Evolutionary conservation across 2,113 vertebrate genomes (phyloP).

Genomic region (Perca flavescens): DNA sequence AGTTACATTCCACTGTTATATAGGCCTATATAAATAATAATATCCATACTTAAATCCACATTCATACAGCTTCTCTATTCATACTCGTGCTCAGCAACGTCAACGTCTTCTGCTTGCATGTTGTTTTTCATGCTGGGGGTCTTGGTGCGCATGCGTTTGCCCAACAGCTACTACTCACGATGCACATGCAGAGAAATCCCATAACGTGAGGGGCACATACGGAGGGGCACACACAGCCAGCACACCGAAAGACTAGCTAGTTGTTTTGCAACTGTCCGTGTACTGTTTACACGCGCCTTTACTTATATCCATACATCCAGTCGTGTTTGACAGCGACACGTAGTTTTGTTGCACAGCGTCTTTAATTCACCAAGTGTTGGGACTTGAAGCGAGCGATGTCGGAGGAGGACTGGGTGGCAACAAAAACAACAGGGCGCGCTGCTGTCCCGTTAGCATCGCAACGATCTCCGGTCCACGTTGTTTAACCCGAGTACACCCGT

Average conservation of each 20-base stretch:
- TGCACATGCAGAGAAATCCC: slow-evolving; percentile 70
- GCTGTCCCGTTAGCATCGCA: slow-evolving; percentile 76
- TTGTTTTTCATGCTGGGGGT: slow-evolving; percentile 64
- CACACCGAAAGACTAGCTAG: slow-evolving; percentile 56
- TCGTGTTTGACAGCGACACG: slow-evolving; percentile 12
- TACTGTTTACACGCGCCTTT: slow-evolving; percentile 28
- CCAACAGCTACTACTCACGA: slow-evolving; percentile 57
- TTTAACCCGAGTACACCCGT: slow-evolving; percentile 72
- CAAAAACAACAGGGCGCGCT: slow-evolving; percentile 71
- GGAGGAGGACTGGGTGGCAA: slow-evolving; percentile 66
- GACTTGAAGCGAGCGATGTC: slow-evolving; percentile 62
- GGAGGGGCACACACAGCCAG: background rate
- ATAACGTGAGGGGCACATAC: slow-evolving; percentile 66
- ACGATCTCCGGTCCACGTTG: slow-evolving; percentile 85
- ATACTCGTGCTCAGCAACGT: slow-evolving; percentile 7
- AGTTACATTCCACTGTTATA: too few relatives aligned
- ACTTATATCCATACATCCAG: slow-evolving; percentile 9
- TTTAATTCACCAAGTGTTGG: slow-evolving; percentile 18
- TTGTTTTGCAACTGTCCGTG: slow-evolving; percentile 40
- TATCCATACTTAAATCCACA: background rate
- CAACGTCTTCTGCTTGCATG: slow-evolving; percentile 40
- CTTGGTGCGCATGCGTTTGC: slow-evolving; percentile 86
- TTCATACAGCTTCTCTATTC: background rate
- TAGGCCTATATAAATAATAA: background rate
- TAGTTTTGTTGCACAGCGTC: slow-evolving; percentile 11